Percentiles rank a stretch among this genome's conserved stretches.
Evolutionary conservation across 1,140 invertebrate genomes (phyloP).

Genomic region (Sarcophaga peregrina): DNA sequence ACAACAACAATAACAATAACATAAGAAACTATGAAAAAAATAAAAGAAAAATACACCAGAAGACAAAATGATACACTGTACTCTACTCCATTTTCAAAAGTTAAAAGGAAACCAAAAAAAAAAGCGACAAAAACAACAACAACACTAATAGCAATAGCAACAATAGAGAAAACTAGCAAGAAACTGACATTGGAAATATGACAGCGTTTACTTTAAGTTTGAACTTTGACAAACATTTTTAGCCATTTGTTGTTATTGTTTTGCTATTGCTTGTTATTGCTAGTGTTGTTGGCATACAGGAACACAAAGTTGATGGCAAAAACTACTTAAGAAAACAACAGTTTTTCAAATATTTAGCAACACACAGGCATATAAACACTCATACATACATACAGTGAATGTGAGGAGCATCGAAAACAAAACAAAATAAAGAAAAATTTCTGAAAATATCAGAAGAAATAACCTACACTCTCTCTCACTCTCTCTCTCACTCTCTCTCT

Average conservation of each 20-base stretch:
- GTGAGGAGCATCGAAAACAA: background rate
- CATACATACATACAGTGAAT: background rate
- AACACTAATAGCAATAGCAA: background rate
- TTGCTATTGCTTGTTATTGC: too few relatives aligned
- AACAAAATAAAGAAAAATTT: background rate
- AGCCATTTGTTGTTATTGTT: background rate
- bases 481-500: too few relatives aligned
- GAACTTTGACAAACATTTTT: conserved; percentile 30
- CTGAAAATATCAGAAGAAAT: background rate
- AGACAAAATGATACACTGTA: too few relatives aligned
- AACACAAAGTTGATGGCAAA: background rate
- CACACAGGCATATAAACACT: background rate
- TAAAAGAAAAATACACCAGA: too few relatives aligned
- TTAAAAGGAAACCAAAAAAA: too few relatives aligned
- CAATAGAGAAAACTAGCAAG: background rate
- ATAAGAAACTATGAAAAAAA: background rate
- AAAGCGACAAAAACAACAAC: background rate
- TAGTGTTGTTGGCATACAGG: too few relatives aligned
- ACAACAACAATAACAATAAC: conserved; percentile 4
- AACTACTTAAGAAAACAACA: background rate
- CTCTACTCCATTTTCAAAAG: too few relatives aligned
- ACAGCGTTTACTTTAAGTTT: conserved; percentile 35
- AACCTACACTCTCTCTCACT: background rate
- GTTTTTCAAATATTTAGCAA: conserved; percentile 6
- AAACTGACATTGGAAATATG: conserved; percentile 37